Evolutionary conservation across 2,797 vertebrate genomes (phyloP).

Genomic region (Carapus acus): DNA sequence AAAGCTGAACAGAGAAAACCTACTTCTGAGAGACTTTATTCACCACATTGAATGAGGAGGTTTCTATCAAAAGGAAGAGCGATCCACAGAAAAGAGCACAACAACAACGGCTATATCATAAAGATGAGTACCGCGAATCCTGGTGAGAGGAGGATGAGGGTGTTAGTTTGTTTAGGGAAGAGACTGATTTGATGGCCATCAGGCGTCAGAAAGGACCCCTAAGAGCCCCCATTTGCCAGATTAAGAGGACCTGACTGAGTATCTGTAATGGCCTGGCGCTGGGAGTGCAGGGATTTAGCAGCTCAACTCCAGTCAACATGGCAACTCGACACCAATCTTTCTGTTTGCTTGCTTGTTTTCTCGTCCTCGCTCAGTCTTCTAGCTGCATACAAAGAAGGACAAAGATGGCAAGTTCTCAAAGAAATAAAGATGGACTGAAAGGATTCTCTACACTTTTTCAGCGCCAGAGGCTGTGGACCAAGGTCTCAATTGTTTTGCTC

Average conservation of each 20-base stretch:
- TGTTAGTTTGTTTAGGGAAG: constrained; percentile 13
- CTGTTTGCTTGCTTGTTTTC: constrained; percentile 62
- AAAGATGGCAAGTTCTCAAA: constrained; percentile 59
- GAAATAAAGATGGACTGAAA: constrained; percentile 40
- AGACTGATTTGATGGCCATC: constrained; percentile 27
- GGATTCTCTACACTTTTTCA: constrained; percentile 41
- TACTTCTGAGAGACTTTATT: too few species aligned
- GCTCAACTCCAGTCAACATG: constrained; percentile 64
- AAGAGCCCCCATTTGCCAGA: constrained; percentile 33
- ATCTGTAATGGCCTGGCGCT: constrained; percentile 54
- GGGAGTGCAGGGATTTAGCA: constrained; percentile 57
- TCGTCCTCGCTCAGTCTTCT: constrained; percentile 49
- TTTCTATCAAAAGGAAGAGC: too few species aligned
- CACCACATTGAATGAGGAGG: too few species aligned
- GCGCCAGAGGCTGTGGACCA: too few species aligned
- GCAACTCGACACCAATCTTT: constrained; percentile 67
- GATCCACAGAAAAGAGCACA: constrained; percentile 11
- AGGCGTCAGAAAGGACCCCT: constrained; percentile 33
- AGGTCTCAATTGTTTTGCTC: constrained; percentile 17
- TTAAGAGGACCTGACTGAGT: constrained; percentile 38
- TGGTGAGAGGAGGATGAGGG: constrained; percentile 18
- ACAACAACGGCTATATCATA: background rate
- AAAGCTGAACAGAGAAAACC: too few species aligned
- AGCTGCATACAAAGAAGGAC: constrained; percentile 36
- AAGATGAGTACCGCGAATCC: constrained; percentile 7